These are phyloP conservation scores for Caenorhabditis auriculariae DNA, from an alignment of 2,888 invertebrate species.

Conservation along the genomic window DNA sequence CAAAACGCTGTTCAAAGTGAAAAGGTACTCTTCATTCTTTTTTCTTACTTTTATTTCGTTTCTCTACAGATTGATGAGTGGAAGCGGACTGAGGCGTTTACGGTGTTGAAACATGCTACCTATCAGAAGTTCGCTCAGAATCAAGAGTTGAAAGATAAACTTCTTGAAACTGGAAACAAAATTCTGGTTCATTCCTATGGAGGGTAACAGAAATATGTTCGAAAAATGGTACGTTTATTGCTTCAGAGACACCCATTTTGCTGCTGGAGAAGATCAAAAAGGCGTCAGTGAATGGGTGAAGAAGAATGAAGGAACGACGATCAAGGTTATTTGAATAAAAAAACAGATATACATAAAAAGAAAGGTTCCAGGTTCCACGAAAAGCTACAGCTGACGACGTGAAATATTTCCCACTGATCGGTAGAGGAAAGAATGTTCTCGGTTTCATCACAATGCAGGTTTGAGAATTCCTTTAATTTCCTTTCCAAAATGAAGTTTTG, in stretches of 20 bases:
- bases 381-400: constrained; percentile 7
- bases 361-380: too few relatives aligned
- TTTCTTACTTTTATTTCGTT: too few relatives aligned
- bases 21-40: too few relatives aligned
- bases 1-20: neutral
- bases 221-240: too few relatives aligned
- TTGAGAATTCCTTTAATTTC: too few relatives aligned
- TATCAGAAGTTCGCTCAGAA: constrained; percentile 42
- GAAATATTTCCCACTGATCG: constrained; percentile 17
- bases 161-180: constrained; percentile 26
- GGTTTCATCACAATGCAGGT: constrained; percentile 23
- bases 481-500: too few relatives aligned
- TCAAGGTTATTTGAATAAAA: too few relatives aligned
- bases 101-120: constrained; percentile 40
- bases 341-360: too few relatives aligned
- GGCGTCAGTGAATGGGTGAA: constrained; percentile 17
- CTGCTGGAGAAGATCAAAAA: constrained; percentile 17
- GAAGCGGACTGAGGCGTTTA: constrained; percentile 36
- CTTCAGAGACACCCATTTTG: constrained; percentile 29
- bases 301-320: constrained; percentile 4
- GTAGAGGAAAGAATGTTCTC: constrained; percentile 29
- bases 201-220: too few relatives aligned
- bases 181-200: constrained; percentile 29
- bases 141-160: constrained; percentile 19
- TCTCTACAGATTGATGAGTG: constrained; percentile 36